Percentiles rank a stretch among this genome's conserved stretches.
Conservation (phyloP, 2,888 invertebrate species). For the Xanthostigma xanthostigma region DNA sequence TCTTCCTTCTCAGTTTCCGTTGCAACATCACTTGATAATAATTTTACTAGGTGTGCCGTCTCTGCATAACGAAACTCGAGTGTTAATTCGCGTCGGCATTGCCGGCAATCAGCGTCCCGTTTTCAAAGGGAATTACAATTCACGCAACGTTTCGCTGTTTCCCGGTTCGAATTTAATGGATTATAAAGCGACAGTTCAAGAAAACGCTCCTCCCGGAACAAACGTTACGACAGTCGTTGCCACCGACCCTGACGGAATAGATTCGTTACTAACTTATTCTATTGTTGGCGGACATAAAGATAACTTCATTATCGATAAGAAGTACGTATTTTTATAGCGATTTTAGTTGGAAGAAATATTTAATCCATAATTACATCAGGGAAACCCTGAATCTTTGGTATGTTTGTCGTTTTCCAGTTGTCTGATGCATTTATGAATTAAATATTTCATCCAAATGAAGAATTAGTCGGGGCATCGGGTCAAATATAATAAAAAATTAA, state of each 20-base stretch:
- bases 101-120: slow-evolving; percentile 68
- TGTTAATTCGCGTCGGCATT: slow-evolving; percentile 59
- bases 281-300: slow-evolving; percentile 61
- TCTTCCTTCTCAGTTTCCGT: too few species aligned
- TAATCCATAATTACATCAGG: too few species aligned
- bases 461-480: too few species aligned
- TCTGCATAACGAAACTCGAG: slow-evolving; percentile 46
- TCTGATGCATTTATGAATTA: too few species aligned
- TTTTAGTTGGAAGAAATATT: too few species aligned
- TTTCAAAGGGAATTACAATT: slow-evolving; percentile 57
- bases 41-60: slow-evolving; percentile 39
- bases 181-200: slow-evolving; percentile 55
- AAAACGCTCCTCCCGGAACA: slow-evolving; percentile 52
- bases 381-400: too few species aligned
- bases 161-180: slow-evolving; percentile 29
- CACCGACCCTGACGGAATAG: slow-evolving; percentile 64
- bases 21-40: too few species aligned
- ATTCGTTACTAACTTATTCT: slow-evolving; percentile 49
- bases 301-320: slow-evolving; percentile 59
- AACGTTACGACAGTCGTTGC: slow-evolving; percentile 57
- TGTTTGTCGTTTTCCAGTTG: too few species aligned
- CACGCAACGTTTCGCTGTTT: slow-evolving; percentile 24
- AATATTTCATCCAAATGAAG: too few species aligned
- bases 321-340: slow-evolving; percentile 29
- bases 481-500: too few species aligned